These are phyloP conservation scores for Diorhabda elongata DNA, from an alignment of 1,140 invertebrate species.

Conservation along the genomic window DNA sequence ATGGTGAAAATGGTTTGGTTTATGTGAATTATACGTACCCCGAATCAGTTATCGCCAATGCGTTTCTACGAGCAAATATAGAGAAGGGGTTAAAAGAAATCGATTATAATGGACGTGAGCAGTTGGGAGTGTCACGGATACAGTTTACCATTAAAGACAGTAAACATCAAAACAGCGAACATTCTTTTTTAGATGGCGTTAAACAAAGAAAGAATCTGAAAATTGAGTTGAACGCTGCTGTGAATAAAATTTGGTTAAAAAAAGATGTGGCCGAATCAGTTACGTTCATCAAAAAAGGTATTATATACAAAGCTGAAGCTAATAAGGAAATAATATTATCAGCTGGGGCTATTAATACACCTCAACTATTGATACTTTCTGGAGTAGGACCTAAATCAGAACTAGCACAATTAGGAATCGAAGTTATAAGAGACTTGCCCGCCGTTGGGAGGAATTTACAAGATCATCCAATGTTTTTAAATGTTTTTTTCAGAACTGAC, in stretches of 20 bases:
- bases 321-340: slow-evolving; percentile 71
- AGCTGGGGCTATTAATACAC: slow-evolving; percentile 69
- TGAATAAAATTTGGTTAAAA: slow-evolving; percentile 64
- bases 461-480: slow-evolving; percentile 65
- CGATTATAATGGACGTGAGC: slow-evolving; percentile 28
- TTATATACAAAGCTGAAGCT: slow-evolving; percentile 48
- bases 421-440: slow-evolving; percentile 63
- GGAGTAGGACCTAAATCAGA: slow-evolving; percentile 73
- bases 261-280: slow-evolving; percentile 66
- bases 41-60: neutral
- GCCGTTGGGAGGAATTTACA: slow-evolving; percentile 68
- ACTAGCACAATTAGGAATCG: slow-evolving; percentile 59
- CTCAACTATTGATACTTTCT: slow-evolving; percentile 80
- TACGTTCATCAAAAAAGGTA: slow-evolving; percentile 58
- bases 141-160: slow-evolving; percentile 21
- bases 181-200: slow-evolving; percentile 20
- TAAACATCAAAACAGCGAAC: slow-evolving; percentile 35
- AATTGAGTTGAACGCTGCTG: slow-evolving; percentile 54
- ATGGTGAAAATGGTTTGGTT: slow-evolving; percentile 20
- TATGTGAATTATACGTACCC: slow-evolving; percentile 12
- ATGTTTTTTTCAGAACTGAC: slow-evolving; percentile 42
- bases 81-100: slow-evolving; percentile 21
- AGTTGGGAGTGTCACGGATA: slow-evolving; percentile 33
- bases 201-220: slow-evolving; percentile 24
- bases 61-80: slow-evolving; percentile 19